Conservation (phyloP, 1,140 invertebrate genomes). For the Hyphantria cunea region DNA sequence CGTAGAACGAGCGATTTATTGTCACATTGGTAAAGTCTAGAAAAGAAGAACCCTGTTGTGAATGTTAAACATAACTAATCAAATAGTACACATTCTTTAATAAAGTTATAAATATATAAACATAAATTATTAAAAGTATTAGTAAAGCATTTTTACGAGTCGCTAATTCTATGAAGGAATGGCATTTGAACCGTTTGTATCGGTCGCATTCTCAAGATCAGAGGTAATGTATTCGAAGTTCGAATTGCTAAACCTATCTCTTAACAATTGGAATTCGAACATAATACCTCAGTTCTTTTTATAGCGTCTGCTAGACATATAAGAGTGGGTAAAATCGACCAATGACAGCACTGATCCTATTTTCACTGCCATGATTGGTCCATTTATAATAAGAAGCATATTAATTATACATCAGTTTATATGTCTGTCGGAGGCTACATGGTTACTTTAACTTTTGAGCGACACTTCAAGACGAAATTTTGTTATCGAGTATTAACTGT, state of each 20-base stretch:
- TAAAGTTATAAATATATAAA: slow-evolving; percentile 64
- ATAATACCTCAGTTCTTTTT: slow-evolving; percentile 68
- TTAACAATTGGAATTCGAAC: slow-evolving; percentile 56
- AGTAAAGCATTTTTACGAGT: slow-evolving; percentile 72
- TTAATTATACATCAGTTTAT: slow-evolving; percentile 74
- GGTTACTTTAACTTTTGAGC: slow-evolving; percentile 75
- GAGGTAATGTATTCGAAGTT: slow-evolving; percentile 66
- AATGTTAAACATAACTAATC: slow-evolving; percentile 53
- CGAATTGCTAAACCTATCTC: slow-evolving; percentile 21
- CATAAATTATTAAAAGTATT: slow-evolving; percentile 61
- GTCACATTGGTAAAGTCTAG: slow-evolving; percentile 48
- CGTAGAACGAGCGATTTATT: slow-evolving; percentile 73
- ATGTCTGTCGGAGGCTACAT: slow-evolving; percentile 77
- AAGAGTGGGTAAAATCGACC: slow-evolving; percentile 75
- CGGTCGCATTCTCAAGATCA: slow-evolving; percentile 78
- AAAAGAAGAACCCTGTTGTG: slow-evolving; percentile 51
- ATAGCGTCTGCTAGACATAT: slow-evolving; percentile 77
- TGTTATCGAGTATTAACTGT: slow-evolving; percentile 63
- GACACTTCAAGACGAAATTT: slow-evolving; percentile 78
- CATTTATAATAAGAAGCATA: slow-evolving; percentile 73
- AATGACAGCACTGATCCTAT: slow-evolving; percentile 74
- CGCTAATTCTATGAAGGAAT: slow-evolving; percentile 77
- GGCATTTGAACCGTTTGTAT: slow-evolving; percentile 58
- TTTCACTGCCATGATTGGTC: slow-evolving; percentile 79
- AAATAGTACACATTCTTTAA: slow-evolving; percentile 69